Percentiles rank a stretch among this genome's conserved stretches.
Evolutionary conservation across 2,888 invertebrate species (phyloP).

Genomic region (Drosophila mimica): DNA sequence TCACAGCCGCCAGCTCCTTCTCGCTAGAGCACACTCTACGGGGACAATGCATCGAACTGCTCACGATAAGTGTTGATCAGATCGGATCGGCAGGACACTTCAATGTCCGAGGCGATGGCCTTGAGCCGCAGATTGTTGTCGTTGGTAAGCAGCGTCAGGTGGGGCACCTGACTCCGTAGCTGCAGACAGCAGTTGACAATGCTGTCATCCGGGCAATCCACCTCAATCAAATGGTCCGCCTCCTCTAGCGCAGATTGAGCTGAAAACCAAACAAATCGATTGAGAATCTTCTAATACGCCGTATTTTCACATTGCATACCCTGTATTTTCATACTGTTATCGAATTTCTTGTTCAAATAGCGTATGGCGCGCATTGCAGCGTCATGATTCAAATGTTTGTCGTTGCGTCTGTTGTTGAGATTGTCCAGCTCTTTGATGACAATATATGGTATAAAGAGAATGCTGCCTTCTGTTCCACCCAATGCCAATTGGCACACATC

Average conservation of each 20-base stretch:
- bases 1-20: conserved; percentile 26
- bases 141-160: neutral
- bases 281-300: neutral
- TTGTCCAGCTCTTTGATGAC: conserved; percentile 86
- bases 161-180: conserved; percentile 72
- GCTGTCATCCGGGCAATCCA: conserved; percentile 86
- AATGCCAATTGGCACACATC: conserved; percentile 77
- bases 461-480: conserved; percentile 74
- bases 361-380: conserved; percentile 76
- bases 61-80: conserved; percentile 60
- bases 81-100: conserved; percentile 78
- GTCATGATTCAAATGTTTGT: conserved; percentile 60
- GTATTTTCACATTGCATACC: conserved; percentile 46
- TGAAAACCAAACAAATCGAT: conserved; percentile 35
- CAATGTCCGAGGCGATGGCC: conserved; percentile 57
- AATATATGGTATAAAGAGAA: conserved; percentile 86
- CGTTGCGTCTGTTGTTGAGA: conserved; percentile 83
- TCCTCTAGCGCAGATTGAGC: conserved; percentile 86
- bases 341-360: conserved; percentile 77
- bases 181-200: conserved; percentile 86
- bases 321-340: conserved; percentile 62
- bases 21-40: conserved; percentile 7
- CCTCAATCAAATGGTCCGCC: conserved; percentile 82
- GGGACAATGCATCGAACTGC: conserved; percentile 35
- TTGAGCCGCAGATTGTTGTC: neutral